Percentiles rank a stretch among this genome's conserved stretches.
phyloP scores from a whole-genome alignment of 2,888 invertebrate species.

The Iselma pallidipennis region DNA sequence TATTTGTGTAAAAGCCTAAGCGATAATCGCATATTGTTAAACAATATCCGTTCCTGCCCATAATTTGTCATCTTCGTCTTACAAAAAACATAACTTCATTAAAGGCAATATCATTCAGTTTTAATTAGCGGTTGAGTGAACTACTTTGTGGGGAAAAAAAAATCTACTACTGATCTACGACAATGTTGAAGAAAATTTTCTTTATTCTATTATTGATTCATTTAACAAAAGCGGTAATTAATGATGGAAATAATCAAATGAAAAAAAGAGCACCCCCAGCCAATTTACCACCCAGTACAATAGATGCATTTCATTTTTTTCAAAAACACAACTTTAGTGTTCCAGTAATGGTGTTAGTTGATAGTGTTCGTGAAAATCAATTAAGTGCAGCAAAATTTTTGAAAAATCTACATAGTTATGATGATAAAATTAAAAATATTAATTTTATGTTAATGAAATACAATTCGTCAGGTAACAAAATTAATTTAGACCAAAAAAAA shows the following conservation, averaged over 20 bases:
- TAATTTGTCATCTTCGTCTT: constrained; percentile 43
- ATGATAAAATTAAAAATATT: constrained; percentile 25
- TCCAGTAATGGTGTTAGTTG: constrained; percentile 42
- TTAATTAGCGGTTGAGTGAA: neutral
- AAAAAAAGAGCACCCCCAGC: neutral
- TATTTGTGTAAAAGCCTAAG: constrained; percentile 23
- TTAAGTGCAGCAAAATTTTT: neutral
- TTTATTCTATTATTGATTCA: constrained; percentile 10
- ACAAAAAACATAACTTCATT: constrained; percentile 32
- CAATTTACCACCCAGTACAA: too few relatives aligned
- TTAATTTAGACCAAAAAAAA: constrained; percentile 2
- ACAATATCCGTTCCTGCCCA: constrained; percentile 52
- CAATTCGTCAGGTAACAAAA: constrained; percentile 43
- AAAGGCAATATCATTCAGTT: constrained; percentile 18
- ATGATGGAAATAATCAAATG: neutral
- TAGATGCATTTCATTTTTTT: constrained; percentile 24
- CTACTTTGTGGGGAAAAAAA: neutral
- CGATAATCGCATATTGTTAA: constrained; percentile 36
- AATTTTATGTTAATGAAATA: constrained; percentile 47
- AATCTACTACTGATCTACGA: constrained; percentile 16
- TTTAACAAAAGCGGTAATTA: neutral
- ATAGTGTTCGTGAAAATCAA: constrained; percentile 29
- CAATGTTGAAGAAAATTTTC: constrained; percentile 25
- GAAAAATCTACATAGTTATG: constrained; percentile 26
- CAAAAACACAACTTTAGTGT: constrained; percentile 30